Percentiles rank a stretch among this genome's conserved stretches.
phyloP scores from a whole-genome alignment of 2,888 invertebrate species.

The Nomada goodeniana region DNA sequence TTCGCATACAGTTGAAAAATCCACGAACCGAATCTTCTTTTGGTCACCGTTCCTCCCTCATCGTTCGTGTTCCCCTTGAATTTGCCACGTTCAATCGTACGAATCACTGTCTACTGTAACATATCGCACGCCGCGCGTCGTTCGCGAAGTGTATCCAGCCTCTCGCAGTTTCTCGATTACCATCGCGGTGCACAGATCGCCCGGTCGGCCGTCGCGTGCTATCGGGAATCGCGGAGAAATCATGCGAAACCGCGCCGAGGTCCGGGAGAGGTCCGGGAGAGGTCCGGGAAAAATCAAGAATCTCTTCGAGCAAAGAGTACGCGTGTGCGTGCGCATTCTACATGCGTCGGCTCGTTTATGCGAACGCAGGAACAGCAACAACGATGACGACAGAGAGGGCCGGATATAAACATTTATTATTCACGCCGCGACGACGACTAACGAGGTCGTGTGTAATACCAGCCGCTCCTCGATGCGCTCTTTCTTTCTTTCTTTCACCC shows the following conservation, averaged over 20 bases:
- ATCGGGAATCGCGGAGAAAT: slow-evolving; percentile 18
- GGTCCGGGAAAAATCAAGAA: neutral
- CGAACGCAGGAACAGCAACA: slow-evolving; percentile 56
- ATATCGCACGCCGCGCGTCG: neutral
- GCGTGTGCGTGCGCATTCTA: too few relatives aligned
- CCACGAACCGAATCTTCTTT: too few relatives aligned
- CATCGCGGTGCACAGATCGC: neutral
- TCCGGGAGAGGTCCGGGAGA: too few relatives aligned
- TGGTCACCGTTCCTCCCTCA: too few relatives aligned
- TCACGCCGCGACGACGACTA: slow-evolving; percentile 75
- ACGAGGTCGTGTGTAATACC: slow-evolving; percentile 76
- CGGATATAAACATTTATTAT: slow-evolving; percentile 80
- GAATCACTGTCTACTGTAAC: too few relatives aligned
- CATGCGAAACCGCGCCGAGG: neutral
- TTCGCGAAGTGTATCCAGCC: neutral
- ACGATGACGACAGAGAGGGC: slow-evolving; percentile 63
- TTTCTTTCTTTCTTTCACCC: slow-evolving; percentile 15
- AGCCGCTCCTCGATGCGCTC: slow-evolving; percentile 40
- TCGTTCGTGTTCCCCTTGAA: too few relatives aligned
- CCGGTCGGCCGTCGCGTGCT: slow-evolving; percentile 6
- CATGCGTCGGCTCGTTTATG: slow-evolving; percentile 61
- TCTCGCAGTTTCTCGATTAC: neutral
- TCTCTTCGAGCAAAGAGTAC: slow-evolving; percentile 39
- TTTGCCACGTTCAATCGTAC: too few relatives aligned
- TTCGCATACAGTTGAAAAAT: neutral